These are phyloP conservation scores for Lithobates pipiens DNA, from an alignment of 2,797 vertebrate genomes.

Conservation along the genomic window DNA sequence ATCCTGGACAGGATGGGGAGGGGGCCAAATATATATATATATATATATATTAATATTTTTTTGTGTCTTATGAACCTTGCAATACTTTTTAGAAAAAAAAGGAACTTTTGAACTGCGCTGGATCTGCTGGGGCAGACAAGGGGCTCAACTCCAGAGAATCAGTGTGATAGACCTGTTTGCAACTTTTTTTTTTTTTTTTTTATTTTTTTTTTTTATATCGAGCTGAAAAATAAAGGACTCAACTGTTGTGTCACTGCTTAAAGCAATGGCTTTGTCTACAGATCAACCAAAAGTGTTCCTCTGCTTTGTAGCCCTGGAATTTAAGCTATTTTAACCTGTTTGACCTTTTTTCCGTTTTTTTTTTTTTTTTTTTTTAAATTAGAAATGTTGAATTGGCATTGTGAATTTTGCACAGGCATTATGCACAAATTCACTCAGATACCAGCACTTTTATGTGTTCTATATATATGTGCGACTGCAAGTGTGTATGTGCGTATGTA, in stretches of 20 bases:
- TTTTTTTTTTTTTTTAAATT: too few relatives aligned
- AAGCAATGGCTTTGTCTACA: constrained; percentile 42
- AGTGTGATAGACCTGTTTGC: background rate
- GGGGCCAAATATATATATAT: constrained; percentile 1
- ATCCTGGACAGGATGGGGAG: constrained; percentile 25
- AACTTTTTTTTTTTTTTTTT: background rate
- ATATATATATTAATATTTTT: background rate
- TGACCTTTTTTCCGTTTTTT: constrained; percentile 46
- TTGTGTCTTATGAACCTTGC: constrained; percentile 19
- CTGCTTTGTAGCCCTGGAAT: background rate
- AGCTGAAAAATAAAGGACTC: constrained; percentile 28
- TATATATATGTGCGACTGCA: constrained; percentile 26
- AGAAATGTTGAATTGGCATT: constrained; percentile 30
- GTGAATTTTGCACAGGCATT: constrained; percentile 64
- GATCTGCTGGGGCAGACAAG: background rate
- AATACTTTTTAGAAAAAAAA: constrained; percentile 34
- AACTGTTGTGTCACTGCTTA: constrained; percentile 19
- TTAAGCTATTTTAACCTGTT: constrained; percentile 58
- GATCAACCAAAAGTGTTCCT: constrained; percentile 52
- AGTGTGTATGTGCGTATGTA: constrained; percentile 30
- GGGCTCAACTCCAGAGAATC: constrained; percentile 10
- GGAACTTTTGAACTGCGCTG: constrained; percentile 6
- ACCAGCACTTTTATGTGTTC: constrained; percentile 45
- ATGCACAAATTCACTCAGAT: constrained; percentile 59
- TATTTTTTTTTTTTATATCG: background rate